Evolutionary conservation across 2,888 invertebrate species (phyloP), one percentile per base, ranked within the genome.

Genomic region (Graphium colonna): DNA sequence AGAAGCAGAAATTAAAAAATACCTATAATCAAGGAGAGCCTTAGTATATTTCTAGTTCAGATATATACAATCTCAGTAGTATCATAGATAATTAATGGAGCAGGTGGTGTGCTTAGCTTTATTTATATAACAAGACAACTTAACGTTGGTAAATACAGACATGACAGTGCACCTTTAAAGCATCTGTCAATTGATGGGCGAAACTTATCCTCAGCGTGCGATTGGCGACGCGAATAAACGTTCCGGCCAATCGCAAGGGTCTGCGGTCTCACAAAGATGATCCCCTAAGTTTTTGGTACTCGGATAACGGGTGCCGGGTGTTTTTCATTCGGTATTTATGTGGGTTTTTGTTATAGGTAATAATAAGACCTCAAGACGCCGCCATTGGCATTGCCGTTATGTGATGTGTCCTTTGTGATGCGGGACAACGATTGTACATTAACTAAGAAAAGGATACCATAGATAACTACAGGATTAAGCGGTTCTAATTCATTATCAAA

Each of bases 111-210:
- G 69, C 68, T 67, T 60, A 54, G 54, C 52, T 61, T 61, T 41
- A 65, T 68, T 70, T 68, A 62, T 43, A 51, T 61, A 57, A 58
- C 60, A 65, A 69, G 68, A 73, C 67, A 66, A 62, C 64, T 64
- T 59, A 57, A 68, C 60, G 65, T 62, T 59, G 56, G 66, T 67
- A 71, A 75, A 73, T 62, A 77, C 56, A 61, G 71, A 70, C 72
- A 73, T 67, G 63, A 60, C 48, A 67, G 62, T 77, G 79, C 79
- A 80, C 71, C 75, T 77, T 77, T 68, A 65, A 53, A 73, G 73
- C 81, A 82, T 82, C 82, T 82, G 82, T 72, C 75, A 66, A 63
- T 66, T 60, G 57, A 65, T 66, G 69, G 68, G 68, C 60, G 60
- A 71, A 67, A 66, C 69, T 78, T 81, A 82, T 82, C 82, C 70